Conservation (phyloP, 2,113 vertebrate species). For the human region DNA sequence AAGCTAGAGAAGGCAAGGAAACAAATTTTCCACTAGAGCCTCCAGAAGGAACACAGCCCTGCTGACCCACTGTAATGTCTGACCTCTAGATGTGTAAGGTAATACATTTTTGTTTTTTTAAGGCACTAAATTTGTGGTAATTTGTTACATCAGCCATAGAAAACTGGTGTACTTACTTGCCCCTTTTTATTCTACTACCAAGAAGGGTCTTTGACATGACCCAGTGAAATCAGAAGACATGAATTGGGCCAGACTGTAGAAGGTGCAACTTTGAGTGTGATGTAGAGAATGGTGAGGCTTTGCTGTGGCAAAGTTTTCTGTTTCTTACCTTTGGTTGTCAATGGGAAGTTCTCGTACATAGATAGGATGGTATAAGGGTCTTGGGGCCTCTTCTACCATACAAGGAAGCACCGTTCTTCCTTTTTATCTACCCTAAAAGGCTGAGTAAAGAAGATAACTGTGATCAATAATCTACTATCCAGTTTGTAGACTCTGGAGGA, state of each 20-base stretch:
- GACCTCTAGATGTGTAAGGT: neutral
- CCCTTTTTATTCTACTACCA: neutral
- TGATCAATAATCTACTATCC: neutral
- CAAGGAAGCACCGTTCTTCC: neutral
- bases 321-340: slow-evolving; percentile 13
- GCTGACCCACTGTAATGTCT: neutral
- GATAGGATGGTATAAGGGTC: neutral
- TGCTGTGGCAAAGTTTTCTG: neutral
- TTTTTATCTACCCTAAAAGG: neutral
- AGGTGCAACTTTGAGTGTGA: neutral
- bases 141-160: neutral
- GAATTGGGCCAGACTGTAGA: neutral
- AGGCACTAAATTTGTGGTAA: neutral
- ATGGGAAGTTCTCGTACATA: neutral
- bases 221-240: neutral
- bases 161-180: neutral
- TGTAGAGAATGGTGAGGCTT: neutral
- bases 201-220: neutral
- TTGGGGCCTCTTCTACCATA: neutral
- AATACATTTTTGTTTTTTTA: neutral
- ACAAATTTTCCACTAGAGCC: neutral
- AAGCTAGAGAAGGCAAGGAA: neutral
- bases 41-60: neutral
- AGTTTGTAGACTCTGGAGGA: neutral
- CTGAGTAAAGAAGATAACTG: neutral